Evolutionary conservation across 2,888 invertebrate genomes (phyloP).

Genomic region (Anthrax anthrax): DNA sequence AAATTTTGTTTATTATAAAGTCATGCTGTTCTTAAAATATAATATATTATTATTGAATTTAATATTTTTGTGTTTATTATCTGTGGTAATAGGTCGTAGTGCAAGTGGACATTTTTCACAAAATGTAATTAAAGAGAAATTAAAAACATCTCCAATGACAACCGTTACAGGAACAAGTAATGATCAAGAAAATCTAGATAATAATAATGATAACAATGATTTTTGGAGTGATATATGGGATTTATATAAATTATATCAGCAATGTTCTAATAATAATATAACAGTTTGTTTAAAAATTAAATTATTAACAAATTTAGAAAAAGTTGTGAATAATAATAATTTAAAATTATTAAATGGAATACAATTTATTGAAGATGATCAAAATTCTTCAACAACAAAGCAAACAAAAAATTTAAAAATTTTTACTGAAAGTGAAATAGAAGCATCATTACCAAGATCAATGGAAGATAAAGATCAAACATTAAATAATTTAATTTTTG

Average conservation of each 20-base stretch:
- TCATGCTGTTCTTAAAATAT: too few relatives aligned
- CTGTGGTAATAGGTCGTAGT: constrained; percentile 7
- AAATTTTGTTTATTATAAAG: too few relatives aligned
- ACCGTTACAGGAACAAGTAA: neutral
- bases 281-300: constrained; percentile 66
- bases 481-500: constrained; percentile 58
- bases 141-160: neutral
- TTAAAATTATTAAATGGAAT: constrained; percentile 60
- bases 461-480: constrained; percentile 56
- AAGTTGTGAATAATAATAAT: constrained; percentile 47
- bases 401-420: constrained; percentile 12
- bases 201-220: neutral
- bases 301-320: constrained; percentile 60
- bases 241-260: constrained; percentile 64
- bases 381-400: constrained; percentile 26
- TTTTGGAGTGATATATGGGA: constrained; percentile 2
- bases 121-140: neutral
- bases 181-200: too few relatives aligned
- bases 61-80: constrained; percentile 5
- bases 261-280: constrained; percentile 55
- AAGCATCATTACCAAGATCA: constrained; percentile 58
- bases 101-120: constrained; percentile 2
- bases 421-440: constrained; percentile 46
- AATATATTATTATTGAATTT: neutral
- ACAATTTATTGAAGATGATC: constrained; percentile 48